Base-by-base conservation (phyloP, 2,113 vertebrate genomes). In the Heteronetta atricapilla region DNA sequence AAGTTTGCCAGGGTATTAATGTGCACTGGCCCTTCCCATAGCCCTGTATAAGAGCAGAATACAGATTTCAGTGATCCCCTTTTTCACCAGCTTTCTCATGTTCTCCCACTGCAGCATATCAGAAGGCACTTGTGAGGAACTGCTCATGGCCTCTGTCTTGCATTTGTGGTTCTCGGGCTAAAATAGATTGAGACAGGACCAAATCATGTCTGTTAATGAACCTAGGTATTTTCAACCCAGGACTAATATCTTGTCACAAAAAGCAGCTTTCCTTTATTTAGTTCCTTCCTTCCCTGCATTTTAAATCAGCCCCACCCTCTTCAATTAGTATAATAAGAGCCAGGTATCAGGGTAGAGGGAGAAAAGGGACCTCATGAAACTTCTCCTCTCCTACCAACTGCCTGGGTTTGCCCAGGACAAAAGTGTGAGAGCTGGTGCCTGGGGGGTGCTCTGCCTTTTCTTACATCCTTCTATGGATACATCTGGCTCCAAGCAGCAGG, bases 371-470 rank as follows among this genome's bases (percentile, higher is more conserved):
- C 23, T 38, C 34, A 16, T 34, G 21, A 48, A 74, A 68, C 10
- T 82, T 86, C 15, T 48, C 7, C 8, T 79, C 29, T 70, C 42
- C 38, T 67, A 15, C n/a, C 5, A 0, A 3, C 34, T 74, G 31
- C 25, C 34, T 81, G 21, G 34, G 46, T 86, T 88, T 64, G 29
- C 46, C 38, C 42, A 60, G 36, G 29, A 66, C 29, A 44, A 28
- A 84, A 60, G 11, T 8, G 16, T 28, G 60, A 34, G 40, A 85
- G 40, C 2, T 21, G 36, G 53, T 0, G 0, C 31, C 58, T 63
- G 10, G 8, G 6, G 25, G 18, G 18, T 25, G 13, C 7, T 82
- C n/a, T 64, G 66, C 31, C 33, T 56, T 68, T 7, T 2, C 16
- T 33, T 52, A 9, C 6, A 6, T 26, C 34, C 26, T 64, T 52